phyloP scores from a whole-genome alignment of 2,797 vertebrate genomes.

The Pipistrellus pipistrellus region DNA sequence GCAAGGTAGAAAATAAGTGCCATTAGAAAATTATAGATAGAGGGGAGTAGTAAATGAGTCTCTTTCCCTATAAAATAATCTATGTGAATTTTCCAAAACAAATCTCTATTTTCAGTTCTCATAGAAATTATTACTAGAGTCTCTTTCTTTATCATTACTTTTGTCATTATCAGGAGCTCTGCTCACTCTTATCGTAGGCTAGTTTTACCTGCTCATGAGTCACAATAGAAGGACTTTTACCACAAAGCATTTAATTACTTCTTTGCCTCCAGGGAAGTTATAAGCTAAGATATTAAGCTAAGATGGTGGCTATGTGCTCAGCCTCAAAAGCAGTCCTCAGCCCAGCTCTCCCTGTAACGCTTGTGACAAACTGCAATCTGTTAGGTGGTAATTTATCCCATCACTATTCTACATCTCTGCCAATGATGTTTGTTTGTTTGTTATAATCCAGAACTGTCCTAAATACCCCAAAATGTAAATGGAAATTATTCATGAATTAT shows the following conservation, averaged over 20 bases:
- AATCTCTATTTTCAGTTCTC: constrained; percentile 61
- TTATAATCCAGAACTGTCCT: background rate
- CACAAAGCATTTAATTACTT: constrained; percentile 75
- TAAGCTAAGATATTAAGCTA: constrained; percentile 63
- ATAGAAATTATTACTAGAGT: constrained; percentile 33
- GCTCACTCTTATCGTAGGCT: constrained; percentile 45
- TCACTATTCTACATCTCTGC: background rate
- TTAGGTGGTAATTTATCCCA: background rate
- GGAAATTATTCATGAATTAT: constrained; percentile 34
- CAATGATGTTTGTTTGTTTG: background rate
- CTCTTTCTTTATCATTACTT: constrained; percentile 56
- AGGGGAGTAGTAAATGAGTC: background rate
- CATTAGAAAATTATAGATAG: background rate
- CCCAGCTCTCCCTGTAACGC: background rate
- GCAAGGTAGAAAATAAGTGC: background rate
- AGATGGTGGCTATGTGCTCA: constrained; percentile 57
- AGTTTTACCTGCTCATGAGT: constrained; percentile 53
- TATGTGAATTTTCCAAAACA: constrained; percentile 64
- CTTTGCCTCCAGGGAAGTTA: constrained; percentile 61
- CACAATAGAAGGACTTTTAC: constrained; percentile 62
- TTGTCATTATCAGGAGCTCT: constrained; percentile 19
- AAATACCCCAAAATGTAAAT: background rate
- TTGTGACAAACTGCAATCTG: background rate
- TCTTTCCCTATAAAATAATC: constrained; percentile 41
- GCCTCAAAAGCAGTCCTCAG: constrained; percentile 39